Evolutionary conservation across 2,888 invertebrate species (phyloP), one percentile per base, ranked within the genome.

Genomic region (Nowickia ferox): DNA sequence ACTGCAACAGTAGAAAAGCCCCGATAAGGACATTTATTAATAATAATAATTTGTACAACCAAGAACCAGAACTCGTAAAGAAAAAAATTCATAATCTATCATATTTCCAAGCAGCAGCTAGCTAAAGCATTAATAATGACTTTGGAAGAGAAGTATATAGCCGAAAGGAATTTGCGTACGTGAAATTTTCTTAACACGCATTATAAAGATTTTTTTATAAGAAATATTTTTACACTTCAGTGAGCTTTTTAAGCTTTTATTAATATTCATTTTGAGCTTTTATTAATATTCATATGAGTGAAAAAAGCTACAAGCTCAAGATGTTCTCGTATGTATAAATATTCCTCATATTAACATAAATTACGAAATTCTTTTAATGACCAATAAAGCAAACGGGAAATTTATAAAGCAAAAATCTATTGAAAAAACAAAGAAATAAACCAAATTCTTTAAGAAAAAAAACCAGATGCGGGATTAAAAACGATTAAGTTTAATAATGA

Each of bases 11-110:
- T 22, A 71, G 40, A 65, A 68, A 75, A 71, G 57, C 61, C 72
- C 65, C 76, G 59, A 80, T 80, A 80, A 65, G 59, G 61, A 82
- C 59, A 76, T 76, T 80, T 84, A 84, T 84, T 84, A 84, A 74
- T 66, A 84, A 74, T 66, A 80, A 80, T 69, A 59, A 78, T 61
- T 82, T 59, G 38, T 53, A 6, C 4, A 17, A 38, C 9, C 6
- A 40, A 19, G 0, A 17, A 30, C 15, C 30, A 13, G 30, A 42
- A 55, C 9, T 5, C 5, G 19, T 42, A 48, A 74, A 46, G 8
- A 19, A 75, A 22, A 22, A 51, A 51, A 11, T 19, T 51, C 55
- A 42, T 17, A 38, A 48, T 59, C 57, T 13, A 48, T 72, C 46
- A 59, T 72, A 59, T n/a, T 57, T 13, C 11, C 11, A 2, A 71